A percentile compares a stretch with the other conserved stretches of the same genome.
These are phyloP conservation scores for Tragelaphus strepsiceros DNA, from an alignment of 2,113 vertebrate species.

Conservation along the genomic window DNA sequence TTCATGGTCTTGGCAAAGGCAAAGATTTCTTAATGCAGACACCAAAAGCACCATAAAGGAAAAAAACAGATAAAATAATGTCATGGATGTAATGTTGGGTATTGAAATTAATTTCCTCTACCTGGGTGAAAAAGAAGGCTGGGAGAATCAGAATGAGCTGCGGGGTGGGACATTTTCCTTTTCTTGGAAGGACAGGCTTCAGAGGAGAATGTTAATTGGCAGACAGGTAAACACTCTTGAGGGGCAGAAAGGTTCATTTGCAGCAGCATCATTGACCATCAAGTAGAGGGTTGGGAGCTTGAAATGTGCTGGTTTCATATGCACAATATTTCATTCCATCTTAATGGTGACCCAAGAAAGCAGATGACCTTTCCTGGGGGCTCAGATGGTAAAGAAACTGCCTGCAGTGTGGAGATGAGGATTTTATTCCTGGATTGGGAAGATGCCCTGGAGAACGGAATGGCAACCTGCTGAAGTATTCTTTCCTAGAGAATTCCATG, in stretches of 20 bases:
- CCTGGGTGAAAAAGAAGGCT: not conserved
- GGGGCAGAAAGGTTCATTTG: not conserved
- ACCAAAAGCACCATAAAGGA: not conserved
- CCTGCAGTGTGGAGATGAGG: not conserved
- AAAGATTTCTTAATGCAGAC: not conserved
- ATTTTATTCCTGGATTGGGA: not conserved
- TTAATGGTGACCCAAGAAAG: not conserved
- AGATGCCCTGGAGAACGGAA: not conserved
- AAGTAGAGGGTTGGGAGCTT: not conserved
- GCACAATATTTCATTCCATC: not conserved
- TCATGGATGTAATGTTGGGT: not conserved
- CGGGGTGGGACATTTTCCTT: not conserved
- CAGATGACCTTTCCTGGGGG: not conserved
- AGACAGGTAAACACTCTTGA: not conserved
- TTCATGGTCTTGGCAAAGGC: not conserved
- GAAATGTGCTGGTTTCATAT: rapidly evolving
- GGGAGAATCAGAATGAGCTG: not conserved
- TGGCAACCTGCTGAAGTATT: not conserved
- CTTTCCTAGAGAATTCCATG: not conserved
- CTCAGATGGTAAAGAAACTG: not conserved
- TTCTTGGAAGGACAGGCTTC: not conserved
- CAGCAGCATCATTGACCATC: not conserved
- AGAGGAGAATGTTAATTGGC: not conserved
- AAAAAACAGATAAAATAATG: not conserved
- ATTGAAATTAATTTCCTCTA: not conserved